Conservation (phyloP, 2,888 invertebrate species). For the Aspidapion aeneum region DNA sequence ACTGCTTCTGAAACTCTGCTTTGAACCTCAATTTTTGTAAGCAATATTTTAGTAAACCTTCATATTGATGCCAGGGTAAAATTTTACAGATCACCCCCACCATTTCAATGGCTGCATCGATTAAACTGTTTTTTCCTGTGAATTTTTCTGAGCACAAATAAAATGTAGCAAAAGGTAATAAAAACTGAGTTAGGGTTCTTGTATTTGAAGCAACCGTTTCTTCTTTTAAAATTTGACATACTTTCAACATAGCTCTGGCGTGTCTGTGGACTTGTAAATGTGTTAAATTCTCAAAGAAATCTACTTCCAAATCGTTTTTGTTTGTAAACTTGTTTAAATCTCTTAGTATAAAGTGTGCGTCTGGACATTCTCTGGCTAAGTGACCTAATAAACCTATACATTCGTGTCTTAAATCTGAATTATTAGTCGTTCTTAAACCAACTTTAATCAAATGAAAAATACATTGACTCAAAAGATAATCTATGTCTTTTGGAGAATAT, state of each 20-base stretch:
- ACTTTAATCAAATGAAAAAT: slow-evolving; percentile 68
- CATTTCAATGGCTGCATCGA: slow-evolving; percentile 83
- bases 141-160: slow-evolving; percentile 78
- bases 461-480: slow-evolving; percentile 68
- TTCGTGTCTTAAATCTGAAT: slow-evolving; percentile 67
- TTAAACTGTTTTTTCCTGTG: slow-evolving; percentile 70
- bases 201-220: slow-evolving; percentile 58
- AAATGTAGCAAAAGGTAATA: slow-evolving; percentile 78
- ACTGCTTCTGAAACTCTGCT: slow-evolving; percentile 76
- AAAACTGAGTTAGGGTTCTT: slow-evolving; percentile 75
- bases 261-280: slow-evolving; percentile 86
- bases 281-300: slow-evolving; percentile 91
- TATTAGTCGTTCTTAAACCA: slow-evolving; percentile 68
- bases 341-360: slow-evolving; percentile 64
- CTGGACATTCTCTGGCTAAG: slow-evolving; percentile 68
- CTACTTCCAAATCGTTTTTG: slow-evolving; percentile 75
- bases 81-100: slow-evolving; percentile 72
- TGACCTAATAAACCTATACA: slow-evolving; percentile 75
- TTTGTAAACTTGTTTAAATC: slow-evolving; percentile 68
- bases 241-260: slow-evolving; percentile 76
- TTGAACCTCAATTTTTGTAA: slow-evolving; percentile 70
- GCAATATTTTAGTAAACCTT: slow-evolving; percentile 76
- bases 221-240: slow-evolving; percentile 63
- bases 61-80: slow-evolving; percentile 89
- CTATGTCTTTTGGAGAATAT: slow-evolving; percentile 54